Evolutionary conservation across 2,113 vertebrate genomes (phyloP).

Genomic region (Pelodiscus sinensis): DNA sequence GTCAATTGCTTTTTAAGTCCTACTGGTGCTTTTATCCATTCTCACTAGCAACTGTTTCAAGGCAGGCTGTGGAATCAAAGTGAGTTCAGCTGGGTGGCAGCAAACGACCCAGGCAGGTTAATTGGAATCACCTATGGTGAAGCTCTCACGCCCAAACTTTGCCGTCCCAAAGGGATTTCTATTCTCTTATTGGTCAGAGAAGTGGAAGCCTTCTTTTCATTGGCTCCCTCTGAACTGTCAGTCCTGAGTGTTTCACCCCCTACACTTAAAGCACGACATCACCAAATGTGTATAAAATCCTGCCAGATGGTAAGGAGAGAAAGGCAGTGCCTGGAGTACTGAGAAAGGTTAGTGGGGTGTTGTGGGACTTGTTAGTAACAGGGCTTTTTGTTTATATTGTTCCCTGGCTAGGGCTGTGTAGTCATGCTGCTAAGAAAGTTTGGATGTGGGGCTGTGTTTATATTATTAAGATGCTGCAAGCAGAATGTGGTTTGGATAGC

Average conservation of each 20-base stretch:
- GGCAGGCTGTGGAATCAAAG: neutral
- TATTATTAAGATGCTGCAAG: too few relatives aligned
- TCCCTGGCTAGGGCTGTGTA: too few relatives aligned
- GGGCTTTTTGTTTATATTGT: too few relatives aligned
- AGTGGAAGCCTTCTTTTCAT: rapidly evolving
- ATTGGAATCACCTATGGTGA: neutral
- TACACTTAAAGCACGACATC: too few relatives aligned
- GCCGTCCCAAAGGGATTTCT: neutral
- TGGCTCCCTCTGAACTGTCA: too few relatives aligned
- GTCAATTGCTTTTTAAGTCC: neutral
- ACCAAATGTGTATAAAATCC: too few relatives aligned
- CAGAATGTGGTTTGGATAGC: too few relatives aligned
- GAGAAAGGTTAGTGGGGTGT: too few relatives aligned
- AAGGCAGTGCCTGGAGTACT: neutral
- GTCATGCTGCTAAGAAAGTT: too few relatives aligned
- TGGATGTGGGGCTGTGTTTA: too few relatives aligned
- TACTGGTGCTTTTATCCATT: neutral
- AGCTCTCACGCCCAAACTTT: neutral
- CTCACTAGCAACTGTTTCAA: neutral
- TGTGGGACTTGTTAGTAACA: neutral
- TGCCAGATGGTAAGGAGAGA: neutral
- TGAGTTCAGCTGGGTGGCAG: neutral
- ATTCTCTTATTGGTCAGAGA: neutral
- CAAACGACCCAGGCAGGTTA: neutral
- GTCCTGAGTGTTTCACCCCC: too few relatives aligned